A percentile compares a stretch with the other conserved stretches of the same genome.
Conservation (phyloP, 2,888 invertebrate genomes). For the Campopleginae sp. region DNA sequence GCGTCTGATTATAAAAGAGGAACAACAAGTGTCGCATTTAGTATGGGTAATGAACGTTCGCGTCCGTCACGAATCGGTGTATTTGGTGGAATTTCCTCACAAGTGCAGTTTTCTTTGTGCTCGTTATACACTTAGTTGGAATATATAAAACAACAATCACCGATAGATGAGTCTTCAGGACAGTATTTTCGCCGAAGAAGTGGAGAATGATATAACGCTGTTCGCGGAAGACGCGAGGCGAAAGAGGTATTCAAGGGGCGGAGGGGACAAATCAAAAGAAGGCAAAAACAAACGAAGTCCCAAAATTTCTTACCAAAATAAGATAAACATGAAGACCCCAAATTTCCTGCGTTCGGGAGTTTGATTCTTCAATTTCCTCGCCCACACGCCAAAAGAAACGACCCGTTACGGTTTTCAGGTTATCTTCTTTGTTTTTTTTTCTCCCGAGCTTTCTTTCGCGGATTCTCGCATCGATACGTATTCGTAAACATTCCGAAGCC, state of each 20-base stretch:
- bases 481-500: not conserved
- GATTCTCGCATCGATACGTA: not conserved
- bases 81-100: not conserved
- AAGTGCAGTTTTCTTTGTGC: constrained; percentile 38
- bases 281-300: not conserved
- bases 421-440: not conserved
- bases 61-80: not conserved
- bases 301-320: not conserved
- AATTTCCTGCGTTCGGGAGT: not conserved
- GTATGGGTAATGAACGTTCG: constrained; percentile 22
- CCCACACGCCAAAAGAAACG: not conserved
- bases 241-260: constrained; percentile 76
- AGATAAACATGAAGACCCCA: not conserved
- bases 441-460: not conserved
- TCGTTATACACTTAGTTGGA: not conserved
- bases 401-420: not conserved
- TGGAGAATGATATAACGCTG: constrained; percentile 80
- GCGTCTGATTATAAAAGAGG: not conserved
- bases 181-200: constrained; percentile 80
- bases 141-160: constrained; percentile 43
- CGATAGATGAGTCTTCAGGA: constrained; percentile 81
- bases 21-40: constrained; percentile 13
- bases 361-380: not conserved
- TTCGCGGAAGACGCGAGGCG: constrained; percentile 77
- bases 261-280: not conserved